Percentiles rank a stretch among this genome's conserved stretches.
These are phyloP conservation scores for Ommatoiulus sabulosus DNA, from an alignment of 2,888 invertebrate genomes.

Conservation along the genomic window DNA sequence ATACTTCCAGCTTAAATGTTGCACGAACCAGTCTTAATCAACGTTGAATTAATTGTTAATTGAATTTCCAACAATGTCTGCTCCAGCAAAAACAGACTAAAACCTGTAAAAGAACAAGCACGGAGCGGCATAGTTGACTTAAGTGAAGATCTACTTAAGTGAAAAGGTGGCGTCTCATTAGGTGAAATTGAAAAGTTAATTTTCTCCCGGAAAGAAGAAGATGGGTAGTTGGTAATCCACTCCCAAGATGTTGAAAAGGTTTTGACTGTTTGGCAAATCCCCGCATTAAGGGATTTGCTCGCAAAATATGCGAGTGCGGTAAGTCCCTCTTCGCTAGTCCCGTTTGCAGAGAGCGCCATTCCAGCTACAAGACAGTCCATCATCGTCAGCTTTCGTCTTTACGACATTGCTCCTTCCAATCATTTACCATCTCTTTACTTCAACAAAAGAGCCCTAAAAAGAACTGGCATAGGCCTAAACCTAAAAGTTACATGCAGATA, in stretches of 20 bases:
- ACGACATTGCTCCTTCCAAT: constrained; percentile 31
- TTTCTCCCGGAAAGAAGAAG: constrained; percentile 32
- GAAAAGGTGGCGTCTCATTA: constrained; percentile 50
- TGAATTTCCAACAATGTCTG: not conserved
- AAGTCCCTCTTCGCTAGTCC: not conserved
- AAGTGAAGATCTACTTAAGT: not conserved
- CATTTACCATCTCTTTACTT: constrained; percentile 8
- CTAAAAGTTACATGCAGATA: constrained; percentile 3
- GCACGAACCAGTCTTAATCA: not conserved
- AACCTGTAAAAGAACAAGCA: not conserved
- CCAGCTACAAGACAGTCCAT: constrained; percentile 35
- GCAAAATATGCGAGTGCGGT: constrained; percentile 49
- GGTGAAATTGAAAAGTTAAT: constrained; percentile 52
- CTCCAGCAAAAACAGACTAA: not conserved
- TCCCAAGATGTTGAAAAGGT: constrained; percentile 55
- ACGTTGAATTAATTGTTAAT: not conserved
- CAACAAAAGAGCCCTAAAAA: not conserved
- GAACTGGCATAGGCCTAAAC: not conserved
- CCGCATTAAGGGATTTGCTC: constrained; percentile 49
- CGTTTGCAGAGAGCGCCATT: not conserved
- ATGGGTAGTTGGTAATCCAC: constrained; percentile 48
- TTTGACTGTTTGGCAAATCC: constrained; percentile 55
- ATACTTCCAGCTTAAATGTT: too few species aligned
- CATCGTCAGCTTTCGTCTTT: constrained; percentile 40
- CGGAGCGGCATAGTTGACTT: not conserved